A percentile compares a stretch with the other conserved stretches of the same genome.
These are phyloP conservation scores for Mobula hypostoma DNA, from an alignment of 2,113 vertebrate species.

Conservation along the genomic window DNA sequence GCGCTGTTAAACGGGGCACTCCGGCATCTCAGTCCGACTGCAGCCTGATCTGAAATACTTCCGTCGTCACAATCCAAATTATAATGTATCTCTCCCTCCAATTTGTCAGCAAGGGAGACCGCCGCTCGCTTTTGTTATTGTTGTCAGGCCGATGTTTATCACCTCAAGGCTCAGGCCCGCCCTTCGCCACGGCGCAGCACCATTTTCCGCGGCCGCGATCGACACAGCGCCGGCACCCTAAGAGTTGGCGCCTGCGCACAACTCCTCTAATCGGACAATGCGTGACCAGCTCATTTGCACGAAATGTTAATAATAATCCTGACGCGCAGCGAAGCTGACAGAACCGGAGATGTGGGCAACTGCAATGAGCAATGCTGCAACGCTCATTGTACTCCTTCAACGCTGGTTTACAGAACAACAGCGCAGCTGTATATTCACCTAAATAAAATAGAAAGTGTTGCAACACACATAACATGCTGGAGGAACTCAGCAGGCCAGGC, in stretches of 20 bases:
- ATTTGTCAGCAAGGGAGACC: neutral
- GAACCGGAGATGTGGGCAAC: too few species aligned
- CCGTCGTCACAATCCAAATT: neutral
- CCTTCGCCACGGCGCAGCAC: neutral
- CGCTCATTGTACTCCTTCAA: too few species aligned
- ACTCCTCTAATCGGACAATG: neutral
- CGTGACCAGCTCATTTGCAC: neutral
- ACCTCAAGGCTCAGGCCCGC: neutral
- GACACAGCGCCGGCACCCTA: neutral
- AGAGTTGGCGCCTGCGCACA: neutral
- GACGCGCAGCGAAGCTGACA: neutral
- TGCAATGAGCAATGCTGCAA: too few species aligned
- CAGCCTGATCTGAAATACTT: neutral
- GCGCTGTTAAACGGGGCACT: neutral
- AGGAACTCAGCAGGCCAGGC: too few species aligned
- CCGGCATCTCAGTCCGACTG: neutral
- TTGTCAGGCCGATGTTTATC: neutral
- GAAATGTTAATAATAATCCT: neutral
- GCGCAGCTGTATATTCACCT: too few species aligned
- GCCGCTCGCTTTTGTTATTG: neutral
- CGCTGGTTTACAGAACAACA: too few species aligned
- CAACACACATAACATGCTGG: too few species aligned
- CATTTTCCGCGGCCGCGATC: neutral
- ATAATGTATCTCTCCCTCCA: neutral
- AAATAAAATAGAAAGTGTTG: too few species aligned